Percentiles rank a stretch among this genome's conserved stretches.
Evolutionary conservation across 2,113 vertebrate species (phyloP).

Genomic region (Pontoporia blainvillei): DNA sequence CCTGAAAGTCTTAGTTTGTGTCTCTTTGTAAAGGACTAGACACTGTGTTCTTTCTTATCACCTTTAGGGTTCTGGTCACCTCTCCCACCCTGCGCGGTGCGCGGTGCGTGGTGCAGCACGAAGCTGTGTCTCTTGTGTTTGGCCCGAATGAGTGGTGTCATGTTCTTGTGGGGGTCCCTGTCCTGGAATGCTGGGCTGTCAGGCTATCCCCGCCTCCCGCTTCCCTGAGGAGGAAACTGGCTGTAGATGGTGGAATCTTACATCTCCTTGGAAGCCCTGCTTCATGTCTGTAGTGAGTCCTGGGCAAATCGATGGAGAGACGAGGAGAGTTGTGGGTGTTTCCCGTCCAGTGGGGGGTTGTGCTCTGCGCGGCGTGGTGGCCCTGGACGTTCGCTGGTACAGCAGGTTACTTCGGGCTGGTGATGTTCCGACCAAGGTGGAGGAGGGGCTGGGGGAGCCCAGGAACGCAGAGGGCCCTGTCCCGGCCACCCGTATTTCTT

Average conservation of each 20-base stretch:
- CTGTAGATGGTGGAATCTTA: rapidly evolving
- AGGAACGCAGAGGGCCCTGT: not conserved
- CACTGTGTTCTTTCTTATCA: not conserved
- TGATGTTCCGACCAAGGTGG: rapidly evolving
- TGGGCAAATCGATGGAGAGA: no score
- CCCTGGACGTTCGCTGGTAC: not conserved
- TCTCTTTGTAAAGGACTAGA: not conserved
- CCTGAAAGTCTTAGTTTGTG: not conserved
- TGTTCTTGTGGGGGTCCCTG: rapidly evolving
- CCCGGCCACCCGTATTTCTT: rapidly evolving
- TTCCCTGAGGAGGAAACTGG: not conserved
- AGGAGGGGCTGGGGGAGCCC: not conserved
- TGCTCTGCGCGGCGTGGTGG: not conserved
- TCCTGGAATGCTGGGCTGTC: not conserved
- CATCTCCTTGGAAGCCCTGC: not conserved
- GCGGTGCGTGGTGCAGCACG: rapidly evolving
- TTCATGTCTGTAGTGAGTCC: not conserved
- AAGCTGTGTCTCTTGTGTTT: not conserved
- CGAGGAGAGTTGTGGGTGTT: not conserved
- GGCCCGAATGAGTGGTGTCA: rapidly evolving
- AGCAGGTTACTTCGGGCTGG: not conserved
- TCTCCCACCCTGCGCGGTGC: rapidly evolving
- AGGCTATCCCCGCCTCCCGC: rapidly evolving
- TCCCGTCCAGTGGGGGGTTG: not conserved
- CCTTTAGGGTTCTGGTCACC: not conserved